These are phyloP conservation scores for Borostomias antarcticus DNA, from an alignment of 2,797 vertebrate genomes.

Conservation along the genomic window DNA sequence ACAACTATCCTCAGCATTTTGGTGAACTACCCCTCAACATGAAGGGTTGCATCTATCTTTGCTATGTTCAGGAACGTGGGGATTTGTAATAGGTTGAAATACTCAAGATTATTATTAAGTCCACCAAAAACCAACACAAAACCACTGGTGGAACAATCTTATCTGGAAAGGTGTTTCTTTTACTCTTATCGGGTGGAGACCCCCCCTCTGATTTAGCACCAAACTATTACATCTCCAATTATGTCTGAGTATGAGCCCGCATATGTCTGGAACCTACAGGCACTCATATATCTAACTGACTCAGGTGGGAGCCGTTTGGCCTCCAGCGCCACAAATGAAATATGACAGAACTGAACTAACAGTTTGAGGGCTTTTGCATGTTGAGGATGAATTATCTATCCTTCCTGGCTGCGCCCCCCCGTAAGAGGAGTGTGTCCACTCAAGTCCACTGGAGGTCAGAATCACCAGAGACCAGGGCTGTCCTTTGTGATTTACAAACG, in stretches of 20 bases:
- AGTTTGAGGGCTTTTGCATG: conserved; percentile 55
- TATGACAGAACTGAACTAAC: conserved; percentile 60
- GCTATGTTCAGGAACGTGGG: no score
- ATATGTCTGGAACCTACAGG: conserved; percentile 59
- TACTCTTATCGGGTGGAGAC: conserved; percentile 34
- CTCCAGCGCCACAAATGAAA: conserved; percentile 59
- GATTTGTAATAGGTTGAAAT: no score
- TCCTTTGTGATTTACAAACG: background rate
- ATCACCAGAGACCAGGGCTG: background rate
- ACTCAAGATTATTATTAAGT: no score
- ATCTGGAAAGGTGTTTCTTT: conserved; percentile 49
- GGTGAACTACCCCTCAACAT: no score
- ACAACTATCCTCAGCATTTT: no score
- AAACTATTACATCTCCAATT: conserved; percentile 62
- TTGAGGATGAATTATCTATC: conserved; percentile 56
- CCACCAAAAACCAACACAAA: conserved; percentile 7
- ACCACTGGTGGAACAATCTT: background rate
- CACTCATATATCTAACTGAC: conserved; percentile 68
- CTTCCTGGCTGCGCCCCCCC: background rate
- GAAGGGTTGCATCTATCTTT: no score
- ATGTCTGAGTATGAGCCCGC: conserved; percentile 61
- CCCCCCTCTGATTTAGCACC: conserved; percentile 65
- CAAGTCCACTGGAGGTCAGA: background rate
- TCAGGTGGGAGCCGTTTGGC: conserved; percentile 72
- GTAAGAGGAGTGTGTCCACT: background rate